Percentiles rank a stretch among this genome's conserved stretches.
These are phyloP conservation scores for Zaprionus lachaisei DNA, from an alignment of 1,140 invertebrate species.

Conservation along the genomic window DNA sequence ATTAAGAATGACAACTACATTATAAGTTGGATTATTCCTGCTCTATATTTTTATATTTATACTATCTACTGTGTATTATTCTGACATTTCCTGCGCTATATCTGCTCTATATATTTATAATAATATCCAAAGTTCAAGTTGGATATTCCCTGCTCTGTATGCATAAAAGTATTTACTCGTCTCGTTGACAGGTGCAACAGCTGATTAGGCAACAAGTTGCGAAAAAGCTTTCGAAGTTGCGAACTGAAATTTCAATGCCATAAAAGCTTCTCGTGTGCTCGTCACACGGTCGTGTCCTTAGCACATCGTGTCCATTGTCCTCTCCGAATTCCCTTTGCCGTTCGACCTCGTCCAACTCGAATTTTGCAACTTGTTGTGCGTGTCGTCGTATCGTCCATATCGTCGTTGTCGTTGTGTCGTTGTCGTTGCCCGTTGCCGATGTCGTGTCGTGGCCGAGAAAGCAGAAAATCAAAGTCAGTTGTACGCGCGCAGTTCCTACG, in stretches of 20 bases:
- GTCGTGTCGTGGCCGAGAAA: constrained; percentile 21
- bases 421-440: constrained; percentile 15
- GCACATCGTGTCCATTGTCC: constrained; percentile 10
- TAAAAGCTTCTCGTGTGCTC: constrained; percentile 37
- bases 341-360: constrained; percentile 46
- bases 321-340: constrained; percentile 3
- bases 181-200: constrained; percentile 56
- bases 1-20: no score
- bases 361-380: constrained; percentile 74
- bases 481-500: constrained; percentile 68
- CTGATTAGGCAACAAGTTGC: constrained; percentile 81
- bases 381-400: background rate
- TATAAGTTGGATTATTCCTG: no score
- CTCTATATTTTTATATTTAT: no score
- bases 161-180: constrained; percentile 12
- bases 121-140: no score
- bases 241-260: constrained; percentile 71
- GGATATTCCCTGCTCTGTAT: background rate
- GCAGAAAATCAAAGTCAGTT: constrained; percentile 71
- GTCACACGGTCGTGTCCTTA: background rate
- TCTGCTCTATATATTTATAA: no score
- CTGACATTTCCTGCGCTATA: no score
- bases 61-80: no score
- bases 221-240: constrained; percentile 80
- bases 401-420: constrained; percentile 19